Percentiles rank a stretch among this genome's conserved stretches.
phyloP scores from a whole-genome alignment of 2,113 vertebrate species.

The Raphicerus campestris region DNA sequence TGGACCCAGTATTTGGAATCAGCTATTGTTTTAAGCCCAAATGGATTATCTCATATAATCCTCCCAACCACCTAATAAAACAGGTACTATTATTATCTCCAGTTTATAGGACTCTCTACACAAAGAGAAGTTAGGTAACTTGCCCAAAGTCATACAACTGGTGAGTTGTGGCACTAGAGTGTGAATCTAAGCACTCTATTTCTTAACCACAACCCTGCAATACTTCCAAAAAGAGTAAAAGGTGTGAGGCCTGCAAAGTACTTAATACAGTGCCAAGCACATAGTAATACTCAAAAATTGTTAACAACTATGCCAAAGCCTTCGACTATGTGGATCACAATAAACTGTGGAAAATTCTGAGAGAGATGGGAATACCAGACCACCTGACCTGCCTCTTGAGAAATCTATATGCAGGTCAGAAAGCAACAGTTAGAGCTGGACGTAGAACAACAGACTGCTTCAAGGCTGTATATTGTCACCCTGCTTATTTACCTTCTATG shows the following conservation, averaged over 20 bases:
- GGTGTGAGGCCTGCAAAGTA: not conserved
- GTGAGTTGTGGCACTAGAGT: not conserved
- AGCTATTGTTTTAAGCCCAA: not conserved
- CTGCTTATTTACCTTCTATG: no score
- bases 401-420: no score
- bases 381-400: no score
- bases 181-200: not conserved
- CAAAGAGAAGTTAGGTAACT: not conserved
- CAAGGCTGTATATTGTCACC: no score
- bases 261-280: not conserved
- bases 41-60: not conserved
- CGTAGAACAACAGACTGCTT: no score
- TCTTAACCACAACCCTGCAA: not conserved
- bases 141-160: not conserved
- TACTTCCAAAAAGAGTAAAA: not conserved
- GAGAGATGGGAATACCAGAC: no score
- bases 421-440: no score
- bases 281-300: not conserved
- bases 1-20: not conserved
- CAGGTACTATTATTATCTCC: not conserved
- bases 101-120: not conserved
- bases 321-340: no score
- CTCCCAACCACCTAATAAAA: not conserved
- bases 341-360: no score
- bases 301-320: not conserved